Percentiles rank a stretch among this genome's conserved stretches.
phyloP scores from a whole-genome alignment of 2,797 vertebrate species.

The Heteromormyrus szaboi region DNA sequence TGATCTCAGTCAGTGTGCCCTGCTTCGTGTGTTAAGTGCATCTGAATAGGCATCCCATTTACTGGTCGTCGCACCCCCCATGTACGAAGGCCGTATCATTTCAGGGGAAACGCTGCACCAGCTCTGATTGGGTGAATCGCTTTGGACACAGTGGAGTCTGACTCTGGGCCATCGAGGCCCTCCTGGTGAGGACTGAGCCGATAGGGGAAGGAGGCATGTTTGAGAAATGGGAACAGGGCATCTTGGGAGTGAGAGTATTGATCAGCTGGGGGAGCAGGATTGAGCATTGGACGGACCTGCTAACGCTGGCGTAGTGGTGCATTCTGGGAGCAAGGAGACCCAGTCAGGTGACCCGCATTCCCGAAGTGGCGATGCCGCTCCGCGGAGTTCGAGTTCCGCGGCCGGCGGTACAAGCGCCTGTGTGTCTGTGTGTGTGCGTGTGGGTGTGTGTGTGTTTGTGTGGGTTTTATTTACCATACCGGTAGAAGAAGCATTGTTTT shows the following conservation, averaged over 20 bases:
- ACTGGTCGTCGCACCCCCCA: not conserved
- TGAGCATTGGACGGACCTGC: not conserved
- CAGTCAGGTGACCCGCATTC: slow-evolving; percentile 3
- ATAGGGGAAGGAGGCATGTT: not conserved
- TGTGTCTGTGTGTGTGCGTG: slow-evolving; percentile 15
- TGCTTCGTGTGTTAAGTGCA: not conserved
- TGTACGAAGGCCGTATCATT: slow-evolving; percentile 27
- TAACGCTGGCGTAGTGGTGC: not conserved
- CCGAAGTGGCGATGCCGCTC: not conserved
- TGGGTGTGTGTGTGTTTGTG: slow-evolving; percentile 21
- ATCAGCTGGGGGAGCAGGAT: slow-evolving; percentile 21
- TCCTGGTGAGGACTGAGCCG: not conserved
- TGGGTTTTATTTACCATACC: slow-evolving; percentile 21
- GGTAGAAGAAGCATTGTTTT: slow-evolving; percentile 33
- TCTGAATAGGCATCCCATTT: not conserved
- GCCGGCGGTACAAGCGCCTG: not conserved
- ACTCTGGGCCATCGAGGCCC: not conserved
- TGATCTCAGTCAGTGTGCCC: not conserved
- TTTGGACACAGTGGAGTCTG: slow-evolving; percentile 27
- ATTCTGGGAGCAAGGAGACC: not conserved
- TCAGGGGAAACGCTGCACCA: slow-evolving; percentile 28
- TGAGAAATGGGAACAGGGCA: not conserved
- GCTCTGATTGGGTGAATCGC: slow-evolving; percentile 43
- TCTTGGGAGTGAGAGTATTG: slow-evolving; percentile 44
- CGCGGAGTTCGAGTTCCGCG: not conserved